phyloP scores from a whole-genome alignment of 1,140 invertebrate genomes.

The Bombus pyrosoma region DNA sequence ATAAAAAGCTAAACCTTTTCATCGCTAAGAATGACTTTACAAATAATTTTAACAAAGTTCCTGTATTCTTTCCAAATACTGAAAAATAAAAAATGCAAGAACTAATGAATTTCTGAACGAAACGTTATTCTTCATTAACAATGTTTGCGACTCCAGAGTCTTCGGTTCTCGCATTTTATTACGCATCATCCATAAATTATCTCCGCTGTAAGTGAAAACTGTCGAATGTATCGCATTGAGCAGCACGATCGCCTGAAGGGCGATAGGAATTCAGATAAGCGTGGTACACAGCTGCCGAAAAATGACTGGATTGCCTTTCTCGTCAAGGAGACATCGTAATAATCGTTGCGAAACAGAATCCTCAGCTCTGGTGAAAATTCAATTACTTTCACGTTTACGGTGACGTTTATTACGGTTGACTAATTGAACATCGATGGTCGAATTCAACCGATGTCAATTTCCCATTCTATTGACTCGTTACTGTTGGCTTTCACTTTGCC shows the following conservation, averaged over 20 bases:
- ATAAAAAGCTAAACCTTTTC: no score
- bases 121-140: no score
- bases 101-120: no score
- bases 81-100: no score
- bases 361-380: neutral
- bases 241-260: neutral
- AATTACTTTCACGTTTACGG: conserved; percentile 4
- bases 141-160: no score
- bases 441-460: neutral
- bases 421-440: neutral
- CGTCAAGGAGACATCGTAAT: neutral
- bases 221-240: neutral
- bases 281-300: neutral
- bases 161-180: no score
- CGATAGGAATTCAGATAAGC: neutral
- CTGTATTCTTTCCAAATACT: no score
- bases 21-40: no score
- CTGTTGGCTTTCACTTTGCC: neutral
- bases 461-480: neutral
- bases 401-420: neutral
- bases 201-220: no score
- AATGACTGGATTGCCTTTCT: neutral
- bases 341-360: neutral
- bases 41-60: no score
- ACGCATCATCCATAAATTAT: no score